These are phyloP conservation scores for Colius striatus DNA, from an alignment of 2,113 vertebrate genomes.

Conservation along the genomic window DNA sequence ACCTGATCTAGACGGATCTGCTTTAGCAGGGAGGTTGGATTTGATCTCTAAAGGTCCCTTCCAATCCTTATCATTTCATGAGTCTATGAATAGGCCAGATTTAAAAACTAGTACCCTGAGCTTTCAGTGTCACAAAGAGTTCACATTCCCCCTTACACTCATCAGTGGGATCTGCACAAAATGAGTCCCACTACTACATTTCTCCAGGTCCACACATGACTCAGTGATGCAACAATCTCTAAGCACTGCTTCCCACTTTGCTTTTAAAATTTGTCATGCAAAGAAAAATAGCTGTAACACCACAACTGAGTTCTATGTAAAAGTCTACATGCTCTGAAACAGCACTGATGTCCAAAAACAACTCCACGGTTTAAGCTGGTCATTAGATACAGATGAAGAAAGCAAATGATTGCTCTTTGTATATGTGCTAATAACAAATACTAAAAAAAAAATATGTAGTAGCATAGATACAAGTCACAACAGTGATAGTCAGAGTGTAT, in stretches of 20 bases:
- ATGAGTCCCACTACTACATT: background rate
- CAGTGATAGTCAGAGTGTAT: background rate
- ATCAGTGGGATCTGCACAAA: background rate
- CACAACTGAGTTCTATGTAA: background rate
- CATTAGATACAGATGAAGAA: background rate
- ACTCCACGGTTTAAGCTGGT: background rate
- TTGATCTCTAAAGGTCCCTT: no score
- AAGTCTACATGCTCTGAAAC: background rate
- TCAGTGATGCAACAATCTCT: background rate
- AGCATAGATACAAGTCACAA: background rate
- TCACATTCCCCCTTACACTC: background rate
- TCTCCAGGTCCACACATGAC: accelerated
- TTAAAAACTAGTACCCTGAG: background rate
- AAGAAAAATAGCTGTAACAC: background rate
- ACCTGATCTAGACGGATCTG: no score
- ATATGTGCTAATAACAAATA: background rate
- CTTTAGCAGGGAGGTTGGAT: no score
- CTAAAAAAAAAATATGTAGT: background rate
- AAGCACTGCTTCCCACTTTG: background rate
- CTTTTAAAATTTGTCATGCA: background rate
- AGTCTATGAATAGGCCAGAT: background rate
- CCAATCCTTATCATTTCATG: no score
- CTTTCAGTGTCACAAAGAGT: background rate
- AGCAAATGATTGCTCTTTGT: background rate
- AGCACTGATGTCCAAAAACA: background rate